Conservation (phyloP, 2,113 vertebrate genomes). For the Scomber scombrus region DNA sequence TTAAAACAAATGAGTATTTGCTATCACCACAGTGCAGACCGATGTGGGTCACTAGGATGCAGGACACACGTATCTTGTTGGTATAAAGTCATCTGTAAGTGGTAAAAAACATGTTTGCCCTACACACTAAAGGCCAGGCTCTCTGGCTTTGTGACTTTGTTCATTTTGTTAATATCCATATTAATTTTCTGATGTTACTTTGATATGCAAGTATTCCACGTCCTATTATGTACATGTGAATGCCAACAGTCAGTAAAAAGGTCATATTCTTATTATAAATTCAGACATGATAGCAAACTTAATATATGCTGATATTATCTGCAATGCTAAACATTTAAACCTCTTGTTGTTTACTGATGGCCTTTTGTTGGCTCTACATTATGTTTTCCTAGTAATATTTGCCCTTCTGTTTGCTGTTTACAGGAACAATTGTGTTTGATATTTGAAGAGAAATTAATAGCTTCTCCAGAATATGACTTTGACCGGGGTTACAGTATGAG, state of each 20-base stretch:
- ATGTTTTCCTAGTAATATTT: not conserved
- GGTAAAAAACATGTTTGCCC: not conserved
- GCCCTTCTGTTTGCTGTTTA: not conserved
- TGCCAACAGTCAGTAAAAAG: slow-evolving; percentile 18
- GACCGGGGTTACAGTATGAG: slow-evolving; percentile 11
- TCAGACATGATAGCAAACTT: slow-evolving; percentile 1
- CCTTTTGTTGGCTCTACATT: not conserved
- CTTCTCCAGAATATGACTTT: not conserved
- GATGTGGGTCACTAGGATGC: not conserved
- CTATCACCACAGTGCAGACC: not conserved
- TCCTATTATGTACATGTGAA: slow-evolving; percentile 9
- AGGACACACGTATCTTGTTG: too few relatives aligned
- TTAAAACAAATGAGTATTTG: not conserved
- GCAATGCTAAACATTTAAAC: slow-evolving; percentile 2
- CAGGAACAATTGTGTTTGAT: not conserved
- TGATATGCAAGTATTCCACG: slow-evolving; percentile 4
- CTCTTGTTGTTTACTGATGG: not conserved
- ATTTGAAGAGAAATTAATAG: slow-evolving; percentile 6
- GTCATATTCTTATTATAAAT: slow-evolving; percentile 16
- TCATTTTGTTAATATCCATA: not conserved
- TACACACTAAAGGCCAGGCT: not conserved
- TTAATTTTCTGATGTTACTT: slow-evolving; percentile 10
- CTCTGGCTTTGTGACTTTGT: not conserved
- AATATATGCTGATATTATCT: slow-evolving; percentile 21
- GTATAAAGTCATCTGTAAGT: not conserved